A percentile compares a stretch with the other conserved stretches of the same genome.
Conservation (phyloP, 2,113 vertebrate species). For the Rhinoptilus africanus region DNA sequence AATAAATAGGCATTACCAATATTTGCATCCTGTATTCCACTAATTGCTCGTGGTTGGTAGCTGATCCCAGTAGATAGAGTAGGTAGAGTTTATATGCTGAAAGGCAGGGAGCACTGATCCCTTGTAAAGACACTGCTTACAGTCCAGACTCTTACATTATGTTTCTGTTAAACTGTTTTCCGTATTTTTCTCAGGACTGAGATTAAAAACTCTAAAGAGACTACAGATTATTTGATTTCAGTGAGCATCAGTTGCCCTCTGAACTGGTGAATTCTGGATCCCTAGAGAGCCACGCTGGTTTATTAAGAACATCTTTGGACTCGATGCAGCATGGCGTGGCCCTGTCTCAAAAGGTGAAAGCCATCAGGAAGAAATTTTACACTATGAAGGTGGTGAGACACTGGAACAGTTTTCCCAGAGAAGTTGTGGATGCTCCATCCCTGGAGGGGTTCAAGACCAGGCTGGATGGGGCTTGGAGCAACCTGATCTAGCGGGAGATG, state of each 20-base stretch:
- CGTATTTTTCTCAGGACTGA: not conserved
- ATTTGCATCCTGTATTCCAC: constrained; percentile 34
- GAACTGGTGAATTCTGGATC: not conserved
- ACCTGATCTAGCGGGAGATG: not conserved
- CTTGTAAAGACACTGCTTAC: constrained; percentile 25
- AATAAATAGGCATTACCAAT: constrained; percentile 8
- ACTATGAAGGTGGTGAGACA: not conserved
- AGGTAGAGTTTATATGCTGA: constrained; percentile 38
- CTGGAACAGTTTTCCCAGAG: not conserved
- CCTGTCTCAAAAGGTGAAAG: not conserved
- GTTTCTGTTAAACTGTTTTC: constrained; percentile 23
- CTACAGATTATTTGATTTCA: not conserved
- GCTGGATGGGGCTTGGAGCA: not conserved
- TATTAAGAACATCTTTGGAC: not conserved
- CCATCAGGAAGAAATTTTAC: not conserved
- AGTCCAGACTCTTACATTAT: not conserved
- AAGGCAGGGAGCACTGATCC: constrained; percentile 31
- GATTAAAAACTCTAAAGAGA: not conserved
- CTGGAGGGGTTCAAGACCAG: not conserved
- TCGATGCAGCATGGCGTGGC: rapidly evolving
- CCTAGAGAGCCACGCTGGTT: not conserved
- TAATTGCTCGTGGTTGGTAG: constrained; percentile 47
- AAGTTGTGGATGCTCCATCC: not conserved
- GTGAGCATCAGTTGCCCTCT: not conserved
- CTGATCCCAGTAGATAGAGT: constrained; percentile 15